Base-by-base conservation (phyloP, 2,113 vertebrate species). In the Leuciscus idus region DNA sequence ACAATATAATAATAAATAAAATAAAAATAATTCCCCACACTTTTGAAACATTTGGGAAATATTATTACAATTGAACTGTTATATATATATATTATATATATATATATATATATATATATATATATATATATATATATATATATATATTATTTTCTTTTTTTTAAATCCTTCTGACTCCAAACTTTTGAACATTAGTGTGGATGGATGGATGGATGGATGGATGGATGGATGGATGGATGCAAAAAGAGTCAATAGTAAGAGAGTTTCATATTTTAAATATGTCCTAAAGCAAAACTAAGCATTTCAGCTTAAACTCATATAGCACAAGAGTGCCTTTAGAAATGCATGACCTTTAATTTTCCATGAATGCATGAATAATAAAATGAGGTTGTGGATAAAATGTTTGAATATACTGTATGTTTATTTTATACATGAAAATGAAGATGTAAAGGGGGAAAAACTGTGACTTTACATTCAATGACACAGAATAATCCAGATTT, bases 341-440 rank as follows among this genome's bases (percentile, higher is more conserved):
- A 80, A 59, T 61, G 21, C 50, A 61, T 61, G 33, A 26, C 57
- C 57, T 80, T 62, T 59, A 33, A 79, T 79, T 59, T 79, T 15
- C 5, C 50, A 80, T 61, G 50, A 80, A 79, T 79, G 43, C 6
- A 61, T 79, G 77, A 79, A 80, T 80, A 80, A 80, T 62, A 80
- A 26, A 78, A 39, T 23, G 17, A 39, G 52, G 13, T 59, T 26
- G 17, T 17, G 17, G 33, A 26, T 62, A 46, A 26, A 43, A n/a
- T 21, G 52, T 61, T 26, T 80, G 23, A 62, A 61, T 64, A 28
- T 62, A 50, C 11, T 50, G 13, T n/a, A 36, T 57, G 13, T 39
- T 80, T 15, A 62, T 64, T 43, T 64, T 64, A 43, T 62, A 8
- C 23, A 79, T 78, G 30, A 55, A 55, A 36, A 57, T 36, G 12